Percentiles rank a stretch among this genome's conserved stretches.
Evolutionary conservation across 2,113 vertebrate species (phyloP).

Genomic region (Camarhynchus parvulus): DNA sequence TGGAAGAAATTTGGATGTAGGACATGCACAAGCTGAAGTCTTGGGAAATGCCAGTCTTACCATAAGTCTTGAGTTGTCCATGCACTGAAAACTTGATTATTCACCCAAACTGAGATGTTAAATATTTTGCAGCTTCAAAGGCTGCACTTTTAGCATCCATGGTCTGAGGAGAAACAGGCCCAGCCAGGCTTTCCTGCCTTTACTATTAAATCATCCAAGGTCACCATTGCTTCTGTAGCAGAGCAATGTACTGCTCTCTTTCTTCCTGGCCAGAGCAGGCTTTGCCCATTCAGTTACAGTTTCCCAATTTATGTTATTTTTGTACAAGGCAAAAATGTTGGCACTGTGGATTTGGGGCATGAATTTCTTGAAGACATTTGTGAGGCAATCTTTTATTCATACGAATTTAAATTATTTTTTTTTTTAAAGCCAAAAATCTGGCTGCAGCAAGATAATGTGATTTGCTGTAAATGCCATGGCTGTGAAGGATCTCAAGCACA

Average conservation of each 20-base stretch:
- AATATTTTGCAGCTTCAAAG: background rate
- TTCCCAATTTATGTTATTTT: conserved; percentile 1
- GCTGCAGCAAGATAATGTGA: conserved; percentile 21
- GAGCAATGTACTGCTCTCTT: background rate
- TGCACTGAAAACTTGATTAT: background rate
- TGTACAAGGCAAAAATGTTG: conserved; percentile 11
- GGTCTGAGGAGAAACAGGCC: background rate
- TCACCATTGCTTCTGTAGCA: background rate
- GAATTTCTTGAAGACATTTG: conserved; percentile 34
- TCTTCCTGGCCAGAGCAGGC: background rate
- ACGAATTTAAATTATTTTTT: background rate
- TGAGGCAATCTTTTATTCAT: conserved; percentile 54
- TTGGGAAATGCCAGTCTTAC: background rate
- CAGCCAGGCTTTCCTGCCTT: background rate
- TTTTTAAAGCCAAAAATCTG: conserved; percentile 42
- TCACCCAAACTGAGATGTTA: background rate
- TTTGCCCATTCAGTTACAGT: background rate
- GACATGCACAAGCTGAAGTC: background rate
- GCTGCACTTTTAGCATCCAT: background rate
- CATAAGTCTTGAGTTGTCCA: background rate
- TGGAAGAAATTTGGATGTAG: background rate
- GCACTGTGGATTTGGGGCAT: background rate
- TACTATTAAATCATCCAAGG: background rate
- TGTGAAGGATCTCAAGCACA: conserved; percentile 24
- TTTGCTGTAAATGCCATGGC: conserved; percentile 26